A percentile compares a stretch with the other conserved stretches of the same genome.
These are phyloP conservation scores for Alexandromys fortis DNA, from an alignment of 2,113 vertebrate genomes.

Conservation along the genomic window DNA sequence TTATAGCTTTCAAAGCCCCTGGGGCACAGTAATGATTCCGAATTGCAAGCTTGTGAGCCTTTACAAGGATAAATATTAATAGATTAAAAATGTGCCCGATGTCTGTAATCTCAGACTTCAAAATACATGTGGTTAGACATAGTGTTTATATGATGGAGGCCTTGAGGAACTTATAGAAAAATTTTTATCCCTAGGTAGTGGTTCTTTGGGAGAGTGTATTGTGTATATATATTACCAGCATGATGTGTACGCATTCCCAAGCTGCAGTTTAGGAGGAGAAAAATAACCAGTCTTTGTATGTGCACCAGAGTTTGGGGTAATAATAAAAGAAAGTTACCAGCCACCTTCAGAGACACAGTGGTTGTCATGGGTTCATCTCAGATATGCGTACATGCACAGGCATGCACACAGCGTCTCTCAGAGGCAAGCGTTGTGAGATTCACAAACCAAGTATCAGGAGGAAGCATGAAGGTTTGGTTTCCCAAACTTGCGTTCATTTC, in stretches of 20 bases:
- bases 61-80: constrained; percentile 19
- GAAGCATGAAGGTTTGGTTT: neutral
- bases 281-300: neutral
- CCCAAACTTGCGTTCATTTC: neutral
- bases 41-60: constrained; percentile 45
- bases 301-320: neutral
- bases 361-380: neutral
- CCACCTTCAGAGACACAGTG: neutral
- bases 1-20: neutral
- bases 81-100: constrained; percentile 26
- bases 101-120: constrained; percentile 33
- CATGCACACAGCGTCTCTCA: neutral
- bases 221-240: neutral
- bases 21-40: neutral
- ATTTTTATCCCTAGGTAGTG: neutral
- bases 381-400: no score
- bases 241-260: neutral
- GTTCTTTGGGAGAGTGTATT: neutral
- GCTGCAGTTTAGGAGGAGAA: neutral
- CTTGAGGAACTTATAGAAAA: neutral
- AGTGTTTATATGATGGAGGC: neutral
- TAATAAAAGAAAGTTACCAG: neutral
- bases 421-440: neutral
- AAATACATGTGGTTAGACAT: neutral
- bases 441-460: rapidly evolving